Base-by-base conservation (phyloP, 2,888 invertebrate species). In the Leptopilina myrica region DNA sequence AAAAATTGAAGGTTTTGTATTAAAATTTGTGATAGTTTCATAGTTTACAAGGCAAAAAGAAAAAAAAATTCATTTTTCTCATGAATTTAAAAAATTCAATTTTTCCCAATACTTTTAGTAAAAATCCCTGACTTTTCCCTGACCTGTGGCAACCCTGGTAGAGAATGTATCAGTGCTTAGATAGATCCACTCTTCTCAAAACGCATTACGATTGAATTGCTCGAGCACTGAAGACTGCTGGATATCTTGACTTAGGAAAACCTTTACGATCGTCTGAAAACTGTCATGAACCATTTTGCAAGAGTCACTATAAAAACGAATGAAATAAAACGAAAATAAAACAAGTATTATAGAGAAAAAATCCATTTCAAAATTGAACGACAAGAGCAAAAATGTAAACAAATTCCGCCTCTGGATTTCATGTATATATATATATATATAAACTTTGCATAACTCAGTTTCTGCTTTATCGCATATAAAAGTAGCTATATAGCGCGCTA, bases 251-350 rank as follows among this genome's bases (percentile, higher is more conserved):
- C 43, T 66, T 43, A 66, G 43, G 46, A n/a, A 66, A 43, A 66
- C 43, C 43, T 66, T 66, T 66, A 66, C 66, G 46, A 66, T 66
- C 66, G 11, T 43, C 8, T 66, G 66, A 43, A 66, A 66, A 66
- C 66, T 66, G 66, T 43, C 66, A 66, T 33, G 43, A n/a, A 66
- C 66, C 66, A 66, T 43, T 66, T 66, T 43, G 66, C 40, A 43
- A 43, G n/a, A 66, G 66, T 15, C 43, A 66, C 43, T 46, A 33
- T 66, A 15, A 46, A 43, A n/a, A 46, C 66, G 33, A 33, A 33
- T 66, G 40, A 8, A 46, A 15, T 43, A n/a, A 66, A 66, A 33
- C 15, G 43, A 43, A 66, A 65, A 65, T 12, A 40, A 15, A 64
- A 20, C 4, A 33, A 5, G 4, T 5, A 33, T 33, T 33, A n/a